Percentiles rank a stretch among this genome's conserved stretches.
Conservation (phyloP, 2,888 invertebrate genomes). For the Thera obeliscata region DNA sequence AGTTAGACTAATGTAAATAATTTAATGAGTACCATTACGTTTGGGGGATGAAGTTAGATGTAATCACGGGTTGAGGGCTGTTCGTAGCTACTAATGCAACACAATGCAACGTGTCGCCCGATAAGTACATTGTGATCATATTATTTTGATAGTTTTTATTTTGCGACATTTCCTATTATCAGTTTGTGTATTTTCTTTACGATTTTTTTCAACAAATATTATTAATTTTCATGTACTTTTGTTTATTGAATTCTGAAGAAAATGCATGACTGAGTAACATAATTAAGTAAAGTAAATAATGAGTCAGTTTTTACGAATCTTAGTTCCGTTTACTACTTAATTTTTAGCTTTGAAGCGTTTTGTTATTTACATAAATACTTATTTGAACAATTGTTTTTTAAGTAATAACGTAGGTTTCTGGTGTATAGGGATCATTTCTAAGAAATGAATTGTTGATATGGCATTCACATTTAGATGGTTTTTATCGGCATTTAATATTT, state of each 20-base stretch:
- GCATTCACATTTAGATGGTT: constrained; percentile 18
- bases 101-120: constrained; percentile 36
- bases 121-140: constrained; percentile 39
- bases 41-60: constrained; percentile 47
- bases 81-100: constrained; percentile 45
- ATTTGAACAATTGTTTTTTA: constrained; percentile 22
- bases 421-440: constrained; percentile 28
- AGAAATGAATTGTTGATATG: constrained; percentile 27
- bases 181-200: constrained; percentile 24
- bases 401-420: constrained; percentile 19
- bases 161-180: constrained; percentile 23
- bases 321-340: constrained; percentile 30
- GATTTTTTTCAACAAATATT: constrained; percentile 3
- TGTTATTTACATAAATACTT: constrained; percentile 30
- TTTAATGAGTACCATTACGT: constrained; percentile 41
- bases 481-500: constrained; percentile 45
- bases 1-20: constrained; percentile 34
- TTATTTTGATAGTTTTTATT: constrained; percentile 32
- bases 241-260: constrained; percentile 7
- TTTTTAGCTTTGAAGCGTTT: constrained; percentile 40
- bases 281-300: constrained; percentile 12
- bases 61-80: constrained; percentile 48
- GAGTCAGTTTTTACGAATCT: constrained; percentile 23
- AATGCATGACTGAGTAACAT: constrained; percentile 20
- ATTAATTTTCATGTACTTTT: background rate